Evolutionary conservation across 2,797 vertebrate species (phyloP).

Genomic region (Amazonetta brasiliensis): DNA sequence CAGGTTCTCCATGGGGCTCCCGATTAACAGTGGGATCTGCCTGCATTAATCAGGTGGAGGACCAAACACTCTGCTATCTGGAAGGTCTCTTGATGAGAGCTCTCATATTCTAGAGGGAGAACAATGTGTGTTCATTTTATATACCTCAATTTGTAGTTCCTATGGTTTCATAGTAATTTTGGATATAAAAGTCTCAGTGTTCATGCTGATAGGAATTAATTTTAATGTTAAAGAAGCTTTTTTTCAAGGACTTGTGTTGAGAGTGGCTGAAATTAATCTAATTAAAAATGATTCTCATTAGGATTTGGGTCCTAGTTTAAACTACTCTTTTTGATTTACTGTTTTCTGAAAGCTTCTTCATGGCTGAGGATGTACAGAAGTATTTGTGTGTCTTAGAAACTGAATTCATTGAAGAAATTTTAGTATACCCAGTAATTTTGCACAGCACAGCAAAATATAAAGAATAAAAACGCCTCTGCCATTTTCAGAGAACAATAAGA

Average conservation of each 20-base stretch:
- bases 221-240: background rate
- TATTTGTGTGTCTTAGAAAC: background rate
- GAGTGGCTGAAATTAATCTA: background rate
- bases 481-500: background rate
- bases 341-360: background rate
- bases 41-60: background rate
- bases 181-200: background rate
- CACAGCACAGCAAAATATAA: background rate
- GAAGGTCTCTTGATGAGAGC: background rate
- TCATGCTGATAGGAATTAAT: background rate
- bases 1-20: accelerated
- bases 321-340: background rate
- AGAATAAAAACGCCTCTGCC: background rate
- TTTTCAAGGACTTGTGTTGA: background rate
- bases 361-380: background rate
- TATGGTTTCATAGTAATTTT: background rate
- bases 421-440: background rate
- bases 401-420: background rate
- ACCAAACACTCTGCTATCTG: background rate
- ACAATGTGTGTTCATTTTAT: background rate
- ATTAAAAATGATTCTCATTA: background rate
- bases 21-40: background rate
- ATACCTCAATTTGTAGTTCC: background rate
- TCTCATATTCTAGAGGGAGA: background rate
- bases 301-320: background rate